Base-by-base conservation (phyloP, 2,113 vertebrate species). In the Caranx ignobilis region DNA sequence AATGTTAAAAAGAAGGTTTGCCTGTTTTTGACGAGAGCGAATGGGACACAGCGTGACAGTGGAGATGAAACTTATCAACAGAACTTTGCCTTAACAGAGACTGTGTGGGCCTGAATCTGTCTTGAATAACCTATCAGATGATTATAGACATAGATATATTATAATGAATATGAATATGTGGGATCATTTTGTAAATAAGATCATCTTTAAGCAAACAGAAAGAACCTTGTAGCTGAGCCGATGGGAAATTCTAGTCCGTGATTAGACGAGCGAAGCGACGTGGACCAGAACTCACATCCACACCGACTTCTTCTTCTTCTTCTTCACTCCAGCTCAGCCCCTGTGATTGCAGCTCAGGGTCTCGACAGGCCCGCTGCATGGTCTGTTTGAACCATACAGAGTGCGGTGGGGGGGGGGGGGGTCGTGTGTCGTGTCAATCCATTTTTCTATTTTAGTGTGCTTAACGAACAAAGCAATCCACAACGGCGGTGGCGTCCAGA, bases 81-180 rank as follows among this genome's bases (percentile, higher is more conserved):
- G 96, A 97, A 97, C 96, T 96, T 97, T 96, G 97, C 97, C 97
- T 98, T 99, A 99, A 96, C 95, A 91, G 95, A 96, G 96, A 96
- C 96, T 95, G 96, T 94, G 94, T 94, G 95, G 95, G 96, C 94
- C 95, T 96, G 93, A 95, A 94, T 92, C 94, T 94, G 90, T 95
- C 95, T 95, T 93, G 95, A 96, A 96, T 94, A 93, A 94, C 94
- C 83, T 64, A 84, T 82, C 80, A 79, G 80, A 88, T 77, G 84
- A 82, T 83, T 83, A 88, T 87, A 92, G 92, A 91, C 77, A 90
- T 81, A 93, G 79, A 90, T 91, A 91, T 90, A 92, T 92, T 94
- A 92, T 91, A 87, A 88, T 72, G 76, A 88, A 81, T 90, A 90
- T 88, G 81, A 90, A 91, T 88, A 91, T 91, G 79, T 93, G 93